These are phyloP conservation scores for Gulo gulo DNA, from an alignment of 2,113 vertebrate genomes.

Conservation along the genomic window DNA sequence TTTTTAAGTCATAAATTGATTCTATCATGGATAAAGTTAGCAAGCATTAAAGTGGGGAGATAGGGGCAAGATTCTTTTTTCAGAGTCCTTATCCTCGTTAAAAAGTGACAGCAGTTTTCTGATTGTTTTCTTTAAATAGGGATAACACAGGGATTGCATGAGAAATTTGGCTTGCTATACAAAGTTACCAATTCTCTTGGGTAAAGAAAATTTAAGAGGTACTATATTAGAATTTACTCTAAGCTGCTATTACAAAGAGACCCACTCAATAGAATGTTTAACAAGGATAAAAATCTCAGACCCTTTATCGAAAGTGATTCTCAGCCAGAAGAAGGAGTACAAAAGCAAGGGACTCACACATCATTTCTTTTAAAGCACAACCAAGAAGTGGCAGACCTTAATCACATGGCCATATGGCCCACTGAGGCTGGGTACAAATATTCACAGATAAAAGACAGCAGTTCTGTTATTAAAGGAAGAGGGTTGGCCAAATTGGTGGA, in stretches of 20 bases:
- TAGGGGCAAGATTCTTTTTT: background rate
- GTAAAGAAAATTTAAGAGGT: conserved; percentile 16
- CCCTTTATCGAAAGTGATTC: background rate
- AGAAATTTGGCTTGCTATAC: background rate
- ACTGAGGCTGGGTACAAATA: background rate
- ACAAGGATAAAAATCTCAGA: background rate
- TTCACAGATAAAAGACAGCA: background rate
- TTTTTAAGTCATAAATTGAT: background rate
- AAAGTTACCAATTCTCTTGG: background rate
- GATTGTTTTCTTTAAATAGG: background rate
- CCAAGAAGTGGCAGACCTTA: background rate
- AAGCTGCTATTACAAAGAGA: conserved; percentile 27
- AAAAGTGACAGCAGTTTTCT: background rate
- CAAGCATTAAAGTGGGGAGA: background rate
- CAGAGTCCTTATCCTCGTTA: background rate
- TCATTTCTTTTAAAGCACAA: background rate
- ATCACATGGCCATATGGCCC: background rate
- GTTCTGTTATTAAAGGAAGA: background rate
- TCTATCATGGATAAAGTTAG: background rate
- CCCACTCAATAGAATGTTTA: background rate
- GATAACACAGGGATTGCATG: background rate
- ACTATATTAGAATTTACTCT: conserved; percentile 6
- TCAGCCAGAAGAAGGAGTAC: background rate
- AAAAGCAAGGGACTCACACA: background rate
- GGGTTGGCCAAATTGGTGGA: background rate